Conservation (phyloP, 2,888 invertebrate species). For the Cheilosia pagana region DNA sequence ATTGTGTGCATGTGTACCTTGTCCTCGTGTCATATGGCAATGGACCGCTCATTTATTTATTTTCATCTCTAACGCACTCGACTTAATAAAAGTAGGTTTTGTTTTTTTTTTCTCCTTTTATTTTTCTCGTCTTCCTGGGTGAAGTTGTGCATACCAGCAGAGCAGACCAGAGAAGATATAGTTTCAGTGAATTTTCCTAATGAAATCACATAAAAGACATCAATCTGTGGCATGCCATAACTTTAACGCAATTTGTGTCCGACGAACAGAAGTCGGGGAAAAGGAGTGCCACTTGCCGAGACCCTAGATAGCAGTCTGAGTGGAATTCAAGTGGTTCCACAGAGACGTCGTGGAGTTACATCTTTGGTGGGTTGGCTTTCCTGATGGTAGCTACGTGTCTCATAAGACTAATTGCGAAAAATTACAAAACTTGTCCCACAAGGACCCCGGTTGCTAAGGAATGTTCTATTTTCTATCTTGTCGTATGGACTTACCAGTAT, state of each 20-base stretch:
- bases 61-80: constrained; percentile 49
- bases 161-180: background rate
- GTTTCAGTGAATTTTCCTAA: constrained; percentile 60
- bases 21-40: constrained; percentile 34
- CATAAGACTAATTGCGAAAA: constrained; percentile 74
- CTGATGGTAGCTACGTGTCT: constrained; percentile 64
- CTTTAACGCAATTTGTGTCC: constrained; percentile 68
- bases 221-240: constrained; percentile 68
- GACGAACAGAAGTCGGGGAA: background rate
- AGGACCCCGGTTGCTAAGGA: constrained; percentile 18
- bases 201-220: constrained; percentile 72
- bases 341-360: constrained; percentile 33
- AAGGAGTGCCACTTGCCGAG: constrained; percentile 16
- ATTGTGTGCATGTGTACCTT: constrained; percentile 24
- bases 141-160: constrained; percentile 14
- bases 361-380: constrained; percentile 49
- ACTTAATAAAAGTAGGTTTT: constrained; percentile 33
- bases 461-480: constrained; percentile 1
- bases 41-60: constrained; percentile 40
- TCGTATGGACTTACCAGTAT: constrained; percentile 3
- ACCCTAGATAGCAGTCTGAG: constrained; percentile 5
- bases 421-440: constrained; percentile 68
- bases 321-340: constrained; percentile 30
- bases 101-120: background rate
- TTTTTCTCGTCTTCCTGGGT: background rate